Conservation (phyloP, 2,797 vertebrate genomes). For the Brachymystax lenok region DNA sequence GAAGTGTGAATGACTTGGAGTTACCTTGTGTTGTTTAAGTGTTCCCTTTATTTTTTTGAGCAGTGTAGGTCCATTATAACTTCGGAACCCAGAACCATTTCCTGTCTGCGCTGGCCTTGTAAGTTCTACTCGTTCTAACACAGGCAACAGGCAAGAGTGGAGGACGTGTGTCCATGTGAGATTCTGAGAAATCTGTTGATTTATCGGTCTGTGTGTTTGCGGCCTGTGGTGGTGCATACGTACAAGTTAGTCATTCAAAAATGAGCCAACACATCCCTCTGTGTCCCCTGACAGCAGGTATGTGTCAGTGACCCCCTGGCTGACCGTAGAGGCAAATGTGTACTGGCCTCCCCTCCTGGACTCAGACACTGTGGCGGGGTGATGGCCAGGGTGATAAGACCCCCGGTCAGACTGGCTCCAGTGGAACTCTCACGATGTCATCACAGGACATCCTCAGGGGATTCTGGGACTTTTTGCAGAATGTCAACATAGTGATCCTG, state of each 20-base stretch:
- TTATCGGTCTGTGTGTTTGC: constrained; percentile 2
- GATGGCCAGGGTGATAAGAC: not conserved
- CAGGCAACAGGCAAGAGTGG: not conserved
- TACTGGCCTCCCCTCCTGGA: not conserved
- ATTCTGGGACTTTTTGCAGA: not conserved
- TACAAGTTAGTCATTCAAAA: constrained; percentile 66
- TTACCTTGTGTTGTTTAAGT: too few species aligned
- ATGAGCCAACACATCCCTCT: constrained; percentile 47
- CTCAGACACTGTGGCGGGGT: not conserved
- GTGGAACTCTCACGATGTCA: constrained; percentile 13
- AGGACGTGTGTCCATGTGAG: not conserved
- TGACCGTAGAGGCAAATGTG: constrained; percentile 20
- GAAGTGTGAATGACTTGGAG: too few species aligned
- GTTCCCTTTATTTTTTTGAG: too few species aligned
- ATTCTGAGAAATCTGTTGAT: not conserved
- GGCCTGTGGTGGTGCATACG: not conserved
- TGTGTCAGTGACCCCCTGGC: constrained; percentile 51
- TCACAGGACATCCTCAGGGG: not conserved
- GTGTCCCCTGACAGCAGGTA: constrained; percentile 24
- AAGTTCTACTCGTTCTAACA: not conserved
- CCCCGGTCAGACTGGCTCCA: not conserved
- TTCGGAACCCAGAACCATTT: too few species aligned
- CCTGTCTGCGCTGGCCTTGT: not conserved
- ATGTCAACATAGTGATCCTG: not conserved
- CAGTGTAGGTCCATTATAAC: too few species aligned